phyloP scores from a whole-genome alignment of 2,113 vertebrate genomes.

The Oxyruncus cristatus region DNA sequence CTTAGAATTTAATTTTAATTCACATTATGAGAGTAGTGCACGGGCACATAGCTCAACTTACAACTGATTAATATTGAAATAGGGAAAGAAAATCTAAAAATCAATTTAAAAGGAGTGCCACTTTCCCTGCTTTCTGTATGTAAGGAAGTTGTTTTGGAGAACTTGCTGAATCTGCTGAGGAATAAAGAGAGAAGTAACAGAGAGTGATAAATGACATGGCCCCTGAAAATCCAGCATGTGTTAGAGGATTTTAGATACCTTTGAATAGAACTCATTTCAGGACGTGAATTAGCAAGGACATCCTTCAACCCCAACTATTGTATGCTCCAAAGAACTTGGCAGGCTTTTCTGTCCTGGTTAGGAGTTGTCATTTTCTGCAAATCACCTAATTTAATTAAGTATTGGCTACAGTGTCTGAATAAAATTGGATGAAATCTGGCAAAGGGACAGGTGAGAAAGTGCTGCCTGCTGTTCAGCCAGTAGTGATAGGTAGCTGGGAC shows the following conservation, averaged over 20 bases:
- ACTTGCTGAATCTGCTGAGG: not conserved
- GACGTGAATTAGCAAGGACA: not conserved
- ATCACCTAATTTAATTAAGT: not conserved
- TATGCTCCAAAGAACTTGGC: not conserved
- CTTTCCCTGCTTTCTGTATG: not conserved
- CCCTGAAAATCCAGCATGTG: not conserved
- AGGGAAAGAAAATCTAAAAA: not conserved
- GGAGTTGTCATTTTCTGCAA: not conserved
- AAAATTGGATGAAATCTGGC: not conserved
- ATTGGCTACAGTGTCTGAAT: not conserved
- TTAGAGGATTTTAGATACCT: not conserved
- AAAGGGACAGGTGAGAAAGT: not conserved
- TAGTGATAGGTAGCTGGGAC: not conserved
- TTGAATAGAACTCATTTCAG: not conserved
- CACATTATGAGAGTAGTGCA: not conserved
- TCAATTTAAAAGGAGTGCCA: not conserved
- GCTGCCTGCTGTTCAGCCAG: not conserved
- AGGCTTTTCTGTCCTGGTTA: not conserved
- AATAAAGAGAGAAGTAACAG: not conserved
- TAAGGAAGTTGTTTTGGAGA: not conserved
- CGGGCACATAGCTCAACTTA: not conserved
- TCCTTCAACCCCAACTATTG: not conserved
- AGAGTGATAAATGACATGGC: not conserved
- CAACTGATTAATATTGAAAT: not conserved
- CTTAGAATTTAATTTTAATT: not conserved